Conservation (phyloP, 1,140 invertebrate species). For the Euura lappo region DNA sequence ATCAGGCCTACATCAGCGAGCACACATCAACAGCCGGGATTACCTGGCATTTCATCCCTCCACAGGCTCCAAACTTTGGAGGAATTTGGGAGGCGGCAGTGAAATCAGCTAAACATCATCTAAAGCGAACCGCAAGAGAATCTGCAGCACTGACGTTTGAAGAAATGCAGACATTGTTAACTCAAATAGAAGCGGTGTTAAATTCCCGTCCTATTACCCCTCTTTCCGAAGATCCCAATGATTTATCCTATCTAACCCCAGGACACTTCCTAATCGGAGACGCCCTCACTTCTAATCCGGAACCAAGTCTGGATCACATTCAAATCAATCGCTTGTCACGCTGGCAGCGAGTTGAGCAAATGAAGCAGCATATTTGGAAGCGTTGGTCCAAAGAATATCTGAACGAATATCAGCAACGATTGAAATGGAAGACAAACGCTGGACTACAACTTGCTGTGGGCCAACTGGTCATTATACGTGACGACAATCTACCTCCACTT, state of each 20-base stretch:
- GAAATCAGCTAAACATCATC: constrained; percentile 41
- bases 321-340: constrained; percentile 21
- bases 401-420: constrained; percentile 16
- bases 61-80: constrained; percentile 47
- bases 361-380: constrained; percentile 34
- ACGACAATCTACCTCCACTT: no score
- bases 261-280: constrained; percentile 24
- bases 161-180: constrained; percentile 12
- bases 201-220: constrained; percentile 25
- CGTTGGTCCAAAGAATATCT: constrained; percentile 36
- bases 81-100: constrained; percentile 53
- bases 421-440: constrained; percentile 18
- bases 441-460: constrained; percentile 14
- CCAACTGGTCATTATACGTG: constrained; percentile 17
- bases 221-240: constrained; percentile 22
- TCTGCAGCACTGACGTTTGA: constrained; percentile 22
- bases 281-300: constrained; percentile 17
- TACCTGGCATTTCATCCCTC: constrained; percentile 51
- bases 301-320: constrained; percentile 16
- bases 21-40: not conserved
- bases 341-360: constrained; percentile 32
- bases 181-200: constrained; percentile 18
- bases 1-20: not conserved
- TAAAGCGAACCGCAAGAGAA: constrained; percentile 26
- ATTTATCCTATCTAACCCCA: constrained; percentile 18